Percentiles rank a stretch among this genome's conserved stretches.
These are phyloP conservation scores for Onchidella celtica DNA, from an alignment of 2,888 invertebrate genomes.

Conservation along the genomic window DNA sequence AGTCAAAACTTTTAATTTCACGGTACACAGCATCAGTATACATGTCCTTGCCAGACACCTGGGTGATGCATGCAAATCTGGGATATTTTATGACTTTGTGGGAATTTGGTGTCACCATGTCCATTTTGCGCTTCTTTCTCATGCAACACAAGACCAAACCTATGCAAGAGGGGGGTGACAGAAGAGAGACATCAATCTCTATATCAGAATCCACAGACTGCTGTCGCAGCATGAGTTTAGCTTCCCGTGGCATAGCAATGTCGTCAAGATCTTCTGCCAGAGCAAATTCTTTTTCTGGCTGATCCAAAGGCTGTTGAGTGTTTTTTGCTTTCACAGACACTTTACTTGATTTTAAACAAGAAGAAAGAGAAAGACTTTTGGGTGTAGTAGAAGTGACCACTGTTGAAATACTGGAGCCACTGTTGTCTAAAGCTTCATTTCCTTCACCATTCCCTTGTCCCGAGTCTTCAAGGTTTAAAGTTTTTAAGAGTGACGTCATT, in stretches of 20 bases:
- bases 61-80: constrained; percentile 8
- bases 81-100: constrained; percentile 4
- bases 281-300: neutral
- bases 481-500: neutral
- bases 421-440: neutral
- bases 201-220: neutral
- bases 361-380: constrained; percentile 11
- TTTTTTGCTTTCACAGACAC: neutral
- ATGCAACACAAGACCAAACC: constrained; percentile 32
- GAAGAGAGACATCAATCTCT: neutral
- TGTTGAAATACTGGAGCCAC: too few species aligned
- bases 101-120: neutral
- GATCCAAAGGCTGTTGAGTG: neutral
- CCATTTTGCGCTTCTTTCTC: neutral
- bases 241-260: neutral
- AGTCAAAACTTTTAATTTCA: constrained; percentile 81
- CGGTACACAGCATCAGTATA: constrained; percentile 25
- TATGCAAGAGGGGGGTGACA: constrained; percentile 5
- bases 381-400: neutral
- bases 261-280: neutral
- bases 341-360: constrained; percentile 18
- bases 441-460: neutral
- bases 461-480: neutral
- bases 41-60: neutral
- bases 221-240: neutral